Base-by-base conservation (phyloP, 2,113 vertebrate genomes). In the Scatophagus argus region DNA sequence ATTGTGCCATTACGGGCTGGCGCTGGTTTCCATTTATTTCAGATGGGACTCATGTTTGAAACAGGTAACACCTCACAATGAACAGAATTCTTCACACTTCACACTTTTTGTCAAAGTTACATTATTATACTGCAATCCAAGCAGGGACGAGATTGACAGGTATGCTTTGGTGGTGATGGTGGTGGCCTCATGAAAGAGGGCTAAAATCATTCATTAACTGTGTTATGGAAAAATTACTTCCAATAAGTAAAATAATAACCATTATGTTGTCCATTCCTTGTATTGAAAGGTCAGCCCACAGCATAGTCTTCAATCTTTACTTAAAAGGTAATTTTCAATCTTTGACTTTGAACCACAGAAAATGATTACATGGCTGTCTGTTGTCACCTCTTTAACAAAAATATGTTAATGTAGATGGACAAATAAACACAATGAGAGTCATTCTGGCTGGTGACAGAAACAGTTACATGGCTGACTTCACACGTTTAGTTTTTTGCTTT, bases 401-500 rank as follows among this genome's bases (percentile, higher is more conserved):
- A 77, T 51, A 51, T 79, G 60, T 68, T 81, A 79, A 85, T 75
- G 41, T 21, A 44, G 14, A 41, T 7, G 1, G 34, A 63, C 74
- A 77, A 73, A 63, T 19, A 11, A 81, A 46, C 60, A 64, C 47
- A 46, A 63, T 58, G n/a, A 46, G 49, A 66, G 43, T 36, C 64
- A 58, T 38, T 82, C 25, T 61, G 74, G 19, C n/a, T 34, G 70
- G 36, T 69, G 77, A 83, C 77, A 83, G 67, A 76, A 74, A 73
- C 74, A 61, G 41, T 79, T 65, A 65, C 65, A 74, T 13, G 78
- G 59, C 51, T 69, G 70, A 86, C 63, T 70, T 76, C 72, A 85
- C 49, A 29, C 36, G 25, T 61, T 46, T 66, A 19, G 21, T 67
- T 73, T 61, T 51, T 52, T 52, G 41, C 41, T 60, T 46, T n/a